A percentile compares a stretch with the other conserved stretches of the same genome.
These are phyloP conservation scores for Bimastos eiseni DNA, from an alignment of 2,888 invertebrate genomes.

Conservation along the genomic window DNA sequence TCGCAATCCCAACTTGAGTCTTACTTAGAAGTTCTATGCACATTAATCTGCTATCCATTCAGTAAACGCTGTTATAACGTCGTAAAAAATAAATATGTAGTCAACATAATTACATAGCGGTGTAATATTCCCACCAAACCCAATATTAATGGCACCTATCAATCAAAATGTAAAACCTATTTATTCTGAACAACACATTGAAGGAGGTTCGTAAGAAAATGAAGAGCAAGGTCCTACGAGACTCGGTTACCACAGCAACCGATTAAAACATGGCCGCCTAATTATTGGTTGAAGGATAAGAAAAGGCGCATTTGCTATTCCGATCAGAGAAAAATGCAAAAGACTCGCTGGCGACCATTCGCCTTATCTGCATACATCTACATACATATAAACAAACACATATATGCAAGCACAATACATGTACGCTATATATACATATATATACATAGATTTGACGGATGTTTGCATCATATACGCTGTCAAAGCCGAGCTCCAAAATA, in stretches of 20 bases:
- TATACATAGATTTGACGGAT: background rate
- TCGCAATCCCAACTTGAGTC: background rate
- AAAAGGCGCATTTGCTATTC: background rate
- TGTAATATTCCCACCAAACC: background rate
- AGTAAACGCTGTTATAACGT: no score
- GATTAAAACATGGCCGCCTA: background rate
- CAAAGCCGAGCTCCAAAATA: no score
- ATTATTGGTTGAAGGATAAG: background rate
- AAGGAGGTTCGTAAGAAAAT: background rate
- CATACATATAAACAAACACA: background rate
- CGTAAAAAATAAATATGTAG: background rate
- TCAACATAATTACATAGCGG: background rate
- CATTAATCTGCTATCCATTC: background rate
- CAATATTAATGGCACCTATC: background rate
- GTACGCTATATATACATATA: background rate
- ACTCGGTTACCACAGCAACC: background rate
- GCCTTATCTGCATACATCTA: background rate
- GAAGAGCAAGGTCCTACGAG: background rate
- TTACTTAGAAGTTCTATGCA: background rate
- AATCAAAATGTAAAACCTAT: no score
- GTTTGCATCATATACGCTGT: background rate
- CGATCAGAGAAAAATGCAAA: background rate
- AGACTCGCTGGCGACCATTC: background rate
- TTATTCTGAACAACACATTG: background rate
- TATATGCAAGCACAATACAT: background rate